These are phyloP conservation scores for Brachypterus glaber DNA, from an alignment of 2,888 invertebrate genomes.

Conservation along the genomic window DNA sequence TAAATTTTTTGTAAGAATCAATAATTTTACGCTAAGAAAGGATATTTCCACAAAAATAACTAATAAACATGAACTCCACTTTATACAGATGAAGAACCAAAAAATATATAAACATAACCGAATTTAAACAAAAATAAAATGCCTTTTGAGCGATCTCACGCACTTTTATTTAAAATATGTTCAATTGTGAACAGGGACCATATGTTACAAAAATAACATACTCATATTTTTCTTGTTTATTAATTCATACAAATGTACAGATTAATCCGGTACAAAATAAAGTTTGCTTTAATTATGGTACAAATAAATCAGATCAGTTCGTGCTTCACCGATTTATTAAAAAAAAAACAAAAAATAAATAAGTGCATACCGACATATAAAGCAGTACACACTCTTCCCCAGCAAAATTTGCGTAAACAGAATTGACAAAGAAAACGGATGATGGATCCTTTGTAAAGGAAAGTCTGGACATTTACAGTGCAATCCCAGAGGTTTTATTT, in stretches of 20 bases:
- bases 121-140: slow-evolving; percentile 33
- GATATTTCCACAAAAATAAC: too few species aligned
- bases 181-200: slow-evolving; percentile 34
- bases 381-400: slow-evolving; percentile 1
- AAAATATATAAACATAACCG: slow-evolving; percentile 20
- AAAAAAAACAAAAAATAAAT: slow-evolving; percentile 11
- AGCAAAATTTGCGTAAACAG: too few species aligned
- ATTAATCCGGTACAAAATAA: slow-evolving; percentile 12
- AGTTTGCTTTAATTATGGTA: too few species aligned
- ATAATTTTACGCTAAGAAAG: too few species aligned
- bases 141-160: slow-evolving; percentile 25
- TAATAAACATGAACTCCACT: slow-evolving; percentile 20
- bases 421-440: too few species aligned
- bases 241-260: slow-evolving; percentile 30
- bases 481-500: too few species aligned
- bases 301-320: too few species aligned
- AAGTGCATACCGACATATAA: slow-evolving; percentile 7
- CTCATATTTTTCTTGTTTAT: slow-evolving; percentile 19
- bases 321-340: slow-evolving; percentile 15
- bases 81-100: slow-evolving; percentile 18
- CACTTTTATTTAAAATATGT: slow-evolving; percentile 27
- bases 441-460: too few species aligned
- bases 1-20: too few species aligned
- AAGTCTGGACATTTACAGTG: too few species aligned
- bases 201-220: slow-evolving; percentile 38